phyloP scores from a whole-genome alignment of 2,888 invertebrate genomes.

The Panzeria rudis region DNA sequence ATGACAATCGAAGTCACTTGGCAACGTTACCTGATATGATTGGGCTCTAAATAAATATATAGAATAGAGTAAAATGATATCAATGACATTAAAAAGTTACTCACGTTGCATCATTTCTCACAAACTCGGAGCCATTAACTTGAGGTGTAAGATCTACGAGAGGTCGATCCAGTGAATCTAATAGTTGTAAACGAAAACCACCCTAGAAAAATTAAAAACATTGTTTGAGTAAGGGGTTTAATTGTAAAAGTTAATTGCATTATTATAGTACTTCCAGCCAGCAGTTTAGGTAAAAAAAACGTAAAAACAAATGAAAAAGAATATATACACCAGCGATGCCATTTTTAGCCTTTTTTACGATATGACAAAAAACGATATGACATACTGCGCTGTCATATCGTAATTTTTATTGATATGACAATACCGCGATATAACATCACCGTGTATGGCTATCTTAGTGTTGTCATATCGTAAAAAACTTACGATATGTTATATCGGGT shows the following conservation, averaged over 20 bases:
- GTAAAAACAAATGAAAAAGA: too few relatives aligned
- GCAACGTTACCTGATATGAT: conserved; percentile 91
- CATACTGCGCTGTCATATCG: too few relatives aligned
- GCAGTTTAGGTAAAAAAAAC: too few relatives aligned
- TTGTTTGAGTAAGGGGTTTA: not conserved
- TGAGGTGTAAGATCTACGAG: conserved; percentile 93
- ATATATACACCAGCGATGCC: too few relatives aligned
- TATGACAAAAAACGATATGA: too few relatives aligned
- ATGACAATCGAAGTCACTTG: conserved; percentile 91
- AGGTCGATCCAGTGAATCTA: conserved; percentile 93
- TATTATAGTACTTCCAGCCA: too few relatives aligned
- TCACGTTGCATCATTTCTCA: conserved; percentile 94
- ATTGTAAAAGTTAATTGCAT: not conserved
- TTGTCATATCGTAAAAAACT: too few relatives aligned
- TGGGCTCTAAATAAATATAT: conserved; percentile 88
- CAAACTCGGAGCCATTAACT: conserved; percentile 91
- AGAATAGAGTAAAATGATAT: not conserved
- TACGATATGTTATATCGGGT: too few relatives aligned
- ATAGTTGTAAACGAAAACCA: conserved; percentile 93
- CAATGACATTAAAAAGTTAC: conserved; percentile 80
- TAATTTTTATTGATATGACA: too few relatives aligned
- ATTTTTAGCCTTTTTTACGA: too few relatives aligned
- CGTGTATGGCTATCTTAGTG: too few relatives aligned
- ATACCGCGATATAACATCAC: too few relatives aligned
- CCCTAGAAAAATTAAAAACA: conserved; percentile 87